Conservation (phyloP, 2,888 invertebrate genomes). For the Operophtera brumata region DNA sequence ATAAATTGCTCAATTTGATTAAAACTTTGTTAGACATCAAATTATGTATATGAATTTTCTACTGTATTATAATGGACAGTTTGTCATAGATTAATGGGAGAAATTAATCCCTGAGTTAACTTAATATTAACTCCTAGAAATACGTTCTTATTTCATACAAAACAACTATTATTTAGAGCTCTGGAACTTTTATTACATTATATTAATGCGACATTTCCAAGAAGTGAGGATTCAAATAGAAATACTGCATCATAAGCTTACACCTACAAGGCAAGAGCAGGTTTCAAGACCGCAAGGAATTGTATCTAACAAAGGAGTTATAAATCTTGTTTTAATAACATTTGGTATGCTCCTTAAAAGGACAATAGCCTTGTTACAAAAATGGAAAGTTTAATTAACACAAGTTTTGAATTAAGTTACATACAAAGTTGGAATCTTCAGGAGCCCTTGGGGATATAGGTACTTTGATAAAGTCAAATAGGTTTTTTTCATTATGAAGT, state of each 20-base stretch:
- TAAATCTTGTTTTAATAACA: constrained; percentile 27
- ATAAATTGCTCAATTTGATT: too few relatives aligned
- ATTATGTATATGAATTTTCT: too few relatives aligned
- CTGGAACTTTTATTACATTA: neutral
- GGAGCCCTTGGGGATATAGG: neutral
- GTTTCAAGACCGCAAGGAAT: constrained; percentile 14
- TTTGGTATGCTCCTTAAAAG: constrained; percentile 17
- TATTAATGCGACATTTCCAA: constrained; percentile 4
- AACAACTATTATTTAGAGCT: neutral
- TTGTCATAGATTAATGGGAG: too few relatives aligned
- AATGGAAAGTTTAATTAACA: constrained; percentile 20
- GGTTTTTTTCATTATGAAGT: neutral
- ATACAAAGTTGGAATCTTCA: neutral
- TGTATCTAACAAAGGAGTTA: constrained; percentile 26
- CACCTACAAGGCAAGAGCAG: constrained; percentile 29
- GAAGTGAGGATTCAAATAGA: constrained; percentile 25
- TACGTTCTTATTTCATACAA: too few relatives aligned
- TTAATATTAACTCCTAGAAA: too few relatives aligned
- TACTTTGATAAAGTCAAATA: neutral
- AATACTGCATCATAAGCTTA: constrained; percentile 18
- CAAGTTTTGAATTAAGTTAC: constrained; percentile 8
- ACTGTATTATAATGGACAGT: too few relatives aligned
- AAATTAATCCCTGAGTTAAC: too few relatives aligned
- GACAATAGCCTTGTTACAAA: constrained; percentile 27
- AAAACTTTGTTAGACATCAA: too few relatives aligned